Evolutionary conservation across 2,888 invertebrate genomes (phyloP), one percentile per base, ranked within the genome.

Genomic region (Patella ulyssiponensis): DNA sequence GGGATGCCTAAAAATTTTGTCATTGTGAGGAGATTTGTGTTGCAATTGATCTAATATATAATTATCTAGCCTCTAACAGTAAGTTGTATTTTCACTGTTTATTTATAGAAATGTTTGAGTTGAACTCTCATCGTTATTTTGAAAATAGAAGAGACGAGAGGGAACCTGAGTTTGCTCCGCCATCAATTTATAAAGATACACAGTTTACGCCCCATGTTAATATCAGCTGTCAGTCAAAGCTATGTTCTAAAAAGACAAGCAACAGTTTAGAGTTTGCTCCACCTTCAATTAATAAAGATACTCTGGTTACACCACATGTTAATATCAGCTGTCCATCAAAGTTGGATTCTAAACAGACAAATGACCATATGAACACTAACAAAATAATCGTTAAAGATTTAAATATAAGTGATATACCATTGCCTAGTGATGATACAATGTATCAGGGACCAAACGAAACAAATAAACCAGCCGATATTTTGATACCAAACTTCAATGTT

Each of bases 131-230:
- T 44, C 44, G 9, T 44, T 89, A 87, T 80, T 77, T 86, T 51
- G 83, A 86, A 54, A 79, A 82, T n/a, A 84, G 84, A 73, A 79
- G 88, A 74, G 79, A 81, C 20, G 88, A 88, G 76, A 84, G 88
- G 77, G 79, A 82, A 53, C 71, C 78, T 17, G 87, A 89, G 44
- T 89, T 89, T 85, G 89, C 89, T 15, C 89, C 89, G 17, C 89
- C 89, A 3, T 75, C 81, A 58, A 78, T 82, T 58, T 87, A 87
- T 79, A 84, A 84, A 74, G 79, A 83, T 54, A 70, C 76, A 9
- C 69, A 44, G 44, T 44, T 44, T 44, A 44, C 1, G 44, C 44
- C 44, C 44, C 7, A 9, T 44, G 44, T 9, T 44, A 44, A 44
- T 44, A 44, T 44, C 44, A 44, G 9, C 44, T 9, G 44, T 44